These are phyloP conservation scores for Polylopha cassiicola DNA, from an alignment of 2,888 invertebrate genomes.

Conservation along the genomic window DNA sequence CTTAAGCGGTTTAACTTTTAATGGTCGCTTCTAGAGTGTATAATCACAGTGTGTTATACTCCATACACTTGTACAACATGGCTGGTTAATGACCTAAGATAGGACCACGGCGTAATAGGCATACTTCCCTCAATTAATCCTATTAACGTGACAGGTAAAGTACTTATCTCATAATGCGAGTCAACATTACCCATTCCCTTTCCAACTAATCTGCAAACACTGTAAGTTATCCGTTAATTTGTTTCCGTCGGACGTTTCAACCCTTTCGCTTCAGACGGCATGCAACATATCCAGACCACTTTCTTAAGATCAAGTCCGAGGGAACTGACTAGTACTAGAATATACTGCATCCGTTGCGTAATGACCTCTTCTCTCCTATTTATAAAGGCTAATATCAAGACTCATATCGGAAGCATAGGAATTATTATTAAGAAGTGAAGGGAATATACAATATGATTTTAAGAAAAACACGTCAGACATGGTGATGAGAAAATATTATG, in stretches of 20 bases:
- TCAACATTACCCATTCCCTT: too few species aligned
- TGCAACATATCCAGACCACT: constrained; percentile 33
- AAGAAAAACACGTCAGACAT: too few species aligned
- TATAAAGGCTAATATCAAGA: constrained; percentile 1
- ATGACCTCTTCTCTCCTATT: constrained; percentile 29
- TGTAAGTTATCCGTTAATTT: constrained; percentile 11
- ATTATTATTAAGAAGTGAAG: neutral
- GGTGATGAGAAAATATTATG: too few species aligned
- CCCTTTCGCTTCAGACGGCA: constrained; percentile 37
- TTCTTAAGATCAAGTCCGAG: constrained; percentile 48
- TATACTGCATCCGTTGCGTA: constrained; percentile 39
- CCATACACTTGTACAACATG: too few species aligned
- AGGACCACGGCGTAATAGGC: too few species aligned
- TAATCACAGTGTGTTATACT: too few species aligned
- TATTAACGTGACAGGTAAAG: constrained; percentile 26
- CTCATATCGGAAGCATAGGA: neutral
- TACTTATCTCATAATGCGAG: too few species aligned
- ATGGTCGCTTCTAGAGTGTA: too few species aligned
- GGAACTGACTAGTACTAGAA: constrained; percentile 31
- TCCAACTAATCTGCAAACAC: too few species aligned
- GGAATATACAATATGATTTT: constrained; percentile 2
- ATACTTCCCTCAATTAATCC: too few species aligned
- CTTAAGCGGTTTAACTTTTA: too few species aligned
- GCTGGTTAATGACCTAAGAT: too few species aligned
- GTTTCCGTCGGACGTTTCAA: constrained; percentile 34